A percentile compares a stretch with the other conserved stretches of the same genome.
Evolutionary conservation across 2,113 vertebrate species (phyloP).

Genomic region (Ailurus styani): DNA sequence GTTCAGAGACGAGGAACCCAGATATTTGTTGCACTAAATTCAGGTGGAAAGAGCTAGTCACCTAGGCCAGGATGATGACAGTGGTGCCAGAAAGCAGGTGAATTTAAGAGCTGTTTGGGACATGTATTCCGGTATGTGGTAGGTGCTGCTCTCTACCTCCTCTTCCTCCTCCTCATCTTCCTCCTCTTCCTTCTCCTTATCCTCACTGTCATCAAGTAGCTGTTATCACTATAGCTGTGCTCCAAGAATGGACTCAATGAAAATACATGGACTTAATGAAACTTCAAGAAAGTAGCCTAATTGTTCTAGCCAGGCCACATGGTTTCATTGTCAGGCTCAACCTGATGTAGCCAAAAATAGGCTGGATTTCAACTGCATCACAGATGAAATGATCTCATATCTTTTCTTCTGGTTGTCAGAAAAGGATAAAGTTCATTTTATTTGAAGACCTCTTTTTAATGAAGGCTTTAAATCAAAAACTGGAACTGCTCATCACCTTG

Average conservation of each 20-base stretch:
- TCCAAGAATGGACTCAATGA: background rate
- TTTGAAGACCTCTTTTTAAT: slow-evolving; percentile 43
- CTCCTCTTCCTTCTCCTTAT: background rate
- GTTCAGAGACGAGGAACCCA: background rate
- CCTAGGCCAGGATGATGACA: background rate
- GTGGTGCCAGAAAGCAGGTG: background rate
- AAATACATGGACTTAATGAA: background rate
- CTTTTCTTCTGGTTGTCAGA: slow-evolving; percentile 23
- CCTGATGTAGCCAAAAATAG: background rate
- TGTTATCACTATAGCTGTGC: background rate
- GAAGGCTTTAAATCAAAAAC: slow-evolving; percentile 17
- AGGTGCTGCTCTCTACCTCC: background rate
- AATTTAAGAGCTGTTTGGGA: background rate
- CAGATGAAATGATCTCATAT: background rate
- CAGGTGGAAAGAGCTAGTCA: background rate
- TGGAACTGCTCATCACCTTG: background rate
- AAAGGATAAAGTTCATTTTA: slow-evolving; percentile 18
- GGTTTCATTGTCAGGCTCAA: background rate
- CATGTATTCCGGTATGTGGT: background rate
- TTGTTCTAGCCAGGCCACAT: background rate
- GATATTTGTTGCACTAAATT: no score
- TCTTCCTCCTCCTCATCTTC: no score
- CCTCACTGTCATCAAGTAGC: rapidly evolving
- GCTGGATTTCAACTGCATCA: background rate
- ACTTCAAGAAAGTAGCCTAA: background rate